Base-by-base conservation (phyloP, 2,888 invertebrate species). In the Zelleria hepariella region DNA sequence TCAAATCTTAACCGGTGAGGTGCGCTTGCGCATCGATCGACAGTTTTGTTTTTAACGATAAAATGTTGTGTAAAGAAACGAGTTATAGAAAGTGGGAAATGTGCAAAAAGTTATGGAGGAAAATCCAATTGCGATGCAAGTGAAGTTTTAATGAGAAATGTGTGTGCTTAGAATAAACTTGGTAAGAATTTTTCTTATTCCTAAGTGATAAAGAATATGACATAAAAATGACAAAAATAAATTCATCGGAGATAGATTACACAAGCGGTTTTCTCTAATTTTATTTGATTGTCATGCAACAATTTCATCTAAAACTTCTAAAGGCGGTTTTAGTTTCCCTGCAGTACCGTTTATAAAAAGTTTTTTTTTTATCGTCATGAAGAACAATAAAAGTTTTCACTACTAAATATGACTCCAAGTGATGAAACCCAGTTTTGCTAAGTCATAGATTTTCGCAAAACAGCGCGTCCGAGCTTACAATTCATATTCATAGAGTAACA, bases 1-100 rank as follows among this genome's bases (percentile, higher is more conserved):
- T 74, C 67, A 73, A 78, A 74, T 76, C 73, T 76, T 78, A 78
- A 77, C 71, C 74, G 68, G 75, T 68, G 76, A 84, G 86, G 86
- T 23, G 25, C 58, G 58, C 10, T 52, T 60, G 57, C 59, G 57
- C 57, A 54, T 47, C 15, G 20, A 87, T 83, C 81, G 82, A 51
- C 15, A 8, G 20, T n/a, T n/a, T n/a, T 10, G 51, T 51, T 5
- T 51, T 51, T 20, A n/a, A n/a, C n/a, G 15, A 42, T 42, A 15
- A 42, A 42, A 42, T 42, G 32, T 42, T 10, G 10, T 42, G 15
- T 42, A 15, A 42, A 42, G 18, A 21, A 21, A 51, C 18, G 6
- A 10, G 51, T 8, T 2, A 32, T 10, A 5, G 32, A 32, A 32
- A 32, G 10, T 5, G 32, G 32, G 15, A 32, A 42, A 42, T 1